Conservation (phyloP, 92 coral and sea anemone species). For the Siderastrea radians region DNA sequence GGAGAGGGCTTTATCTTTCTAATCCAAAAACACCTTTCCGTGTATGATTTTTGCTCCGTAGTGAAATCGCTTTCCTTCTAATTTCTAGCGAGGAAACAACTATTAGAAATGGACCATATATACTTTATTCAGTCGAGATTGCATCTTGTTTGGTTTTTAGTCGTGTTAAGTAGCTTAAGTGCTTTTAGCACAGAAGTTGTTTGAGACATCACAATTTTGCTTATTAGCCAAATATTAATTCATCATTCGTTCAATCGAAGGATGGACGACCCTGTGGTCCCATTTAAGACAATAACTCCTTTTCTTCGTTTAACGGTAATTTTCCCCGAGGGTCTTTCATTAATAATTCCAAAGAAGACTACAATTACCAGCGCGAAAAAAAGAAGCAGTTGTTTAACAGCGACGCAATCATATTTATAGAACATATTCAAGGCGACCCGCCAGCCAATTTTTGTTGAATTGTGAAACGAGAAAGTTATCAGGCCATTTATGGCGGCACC, state of each 20-base stretch:
- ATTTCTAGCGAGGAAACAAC: slow-evolving; percentile 15
- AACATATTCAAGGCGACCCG: slow-evolving; percentile 21
- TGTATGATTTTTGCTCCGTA: slow-evolving; percentile 14
- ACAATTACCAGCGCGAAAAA: slow-evolving; percentile 31
- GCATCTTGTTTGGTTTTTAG: slow-evolving; percentile 52
- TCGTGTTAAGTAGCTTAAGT: slow-evolving; percentile 64
- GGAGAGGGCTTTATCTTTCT: slow-evolving; percentile 17
- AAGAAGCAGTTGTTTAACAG: slow-evolving; percentile 60
- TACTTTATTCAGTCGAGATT: slow-evolving; percentile 19
- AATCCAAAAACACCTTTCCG: slow-evolving; percentile 7
- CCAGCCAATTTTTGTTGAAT: slow-evolving; percentile 10
- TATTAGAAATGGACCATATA: slow-evolving; percentile 2
- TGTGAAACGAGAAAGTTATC: background rate
- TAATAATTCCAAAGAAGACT: slow-evolving; percentile 28
- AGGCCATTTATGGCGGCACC: background rate
- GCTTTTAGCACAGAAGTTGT: slow-evolving; percentile 55
- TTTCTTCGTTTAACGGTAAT: slow-evolving; percentile 36
- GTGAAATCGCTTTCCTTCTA: slow-evolving; percentile 1
- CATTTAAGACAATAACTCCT: slow-evolving; percentile 34
- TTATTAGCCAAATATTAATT: slow-evolving; percentile 60
- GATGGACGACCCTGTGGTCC: slow-evolving; percentile 19
- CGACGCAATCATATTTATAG: slow-evolving; percentile 14
- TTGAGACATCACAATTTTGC: slow-evolving; percentile 36
- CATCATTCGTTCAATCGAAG: slow-evolving; percentile 32
- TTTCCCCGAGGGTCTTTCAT: slow-evolving; percentile 32